Evolutionary conservation across 2,888 invertebrate species (phyloP).

Genomic region (Amitus sp.): DNA sequence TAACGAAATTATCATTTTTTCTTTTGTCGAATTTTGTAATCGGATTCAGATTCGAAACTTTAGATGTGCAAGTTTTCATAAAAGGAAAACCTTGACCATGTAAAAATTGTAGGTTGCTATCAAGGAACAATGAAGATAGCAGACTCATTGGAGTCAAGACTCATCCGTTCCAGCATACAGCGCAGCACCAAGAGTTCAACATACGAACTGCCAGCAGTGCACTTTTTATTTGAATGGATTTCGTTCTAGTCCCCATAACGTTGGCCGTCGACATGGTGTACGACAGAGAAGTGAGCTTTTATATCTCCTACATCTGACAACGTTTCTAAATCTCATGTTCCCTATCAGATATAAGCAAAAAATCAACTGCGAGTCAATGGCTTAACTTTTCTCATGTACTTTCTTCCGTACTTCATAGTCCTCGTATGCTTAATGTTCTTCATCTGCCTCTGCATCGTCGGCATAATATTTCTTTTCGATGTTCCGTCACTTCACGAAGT

Average conservation of each 20-base stretch:
- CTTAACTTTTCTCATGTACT: conserved; percentile 79
- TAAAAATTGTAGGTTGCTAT: conserved; percentile 53
- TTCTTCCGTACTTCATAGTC: conserved; percentile 79
- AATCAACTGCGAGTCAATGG: conserved; percentile 87
- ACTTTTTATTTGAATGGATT: conserved; percentile 83
- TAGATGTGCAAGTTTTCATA: too few species aligned
- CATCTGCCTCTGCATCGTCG: conserved; percentile 73
- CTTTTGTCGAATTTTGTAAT: neutral
- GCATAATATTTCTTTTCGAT: conserved; percentile 74
- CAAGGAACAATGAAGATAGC: conserved; percentile 55
- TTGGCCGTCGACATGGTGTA: conserved; percentile 84
- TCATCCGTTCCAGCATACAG: conserved; percentile 79
- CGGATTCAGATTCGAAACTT: too few species aligned
- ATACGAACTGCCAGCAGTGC: conserved; percentile 78
- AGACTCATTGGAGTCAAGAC: conserved; percentile 73
- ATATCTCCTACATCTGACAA: too few species aligned
- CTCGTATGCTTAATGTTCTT: conserved; percentile 76
- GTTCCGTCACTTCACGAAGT: conserved; percentile 77
- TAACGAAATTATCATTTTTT: too few species aligned
- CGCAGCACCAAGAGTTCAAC: conserved; percentile 78
- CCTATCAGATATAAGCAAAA: conserved; percentile 79
- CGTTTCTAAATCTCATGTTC: neutral
- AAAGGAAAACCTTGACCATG: too few species aligned
- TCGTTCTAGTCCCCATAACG: conserved; percentile 80
- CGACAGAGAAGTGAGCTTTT: conserved; percentile 78